Base-by-base conservation (phyloP, 2,888 invertebrate genomes). In the Neoscelio sp. region DNA sequence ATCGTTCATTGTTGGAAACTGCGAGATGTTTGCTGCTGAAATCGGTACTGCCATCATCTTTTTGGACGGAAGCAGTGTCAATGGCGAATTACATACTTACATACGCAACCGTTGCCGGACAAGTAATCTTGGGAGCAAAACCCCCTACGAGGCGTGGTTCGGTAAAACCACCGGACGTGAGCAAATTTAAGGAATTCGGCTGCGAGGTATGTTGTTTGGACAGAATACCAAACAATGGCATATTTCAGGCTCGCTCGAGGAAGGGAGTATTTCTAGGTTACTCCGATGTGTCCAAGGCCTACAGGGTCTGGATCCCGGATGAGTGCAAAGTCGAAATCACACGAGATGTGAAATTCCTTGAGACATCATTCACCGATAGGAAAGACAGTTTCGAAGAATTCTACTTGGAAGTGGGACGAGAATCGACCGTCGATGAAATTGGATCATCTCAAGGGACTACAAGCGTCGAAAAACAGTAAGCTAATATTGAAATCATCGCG, bases 11-110 rank as follows among this genome's bases (percentile, higher is more conserved):
- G 1, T 80, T 85, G 3, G 83, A 85, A 20, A 60, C 78, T 35
- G 82, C 85, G 0, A 67, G 85, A 7, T 77, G 82, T 3, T 82
- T 86, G 76, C 8, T 88, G n/a, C 13, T 76, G 0, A 77, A 83
- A 15, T 71, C 78, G 4, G 62, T 52, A 1, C 48, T 85, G 2
- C 76, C 79, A 7, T 33, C 79, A 3, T 50, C 38, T 3, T 82
- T 86, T 20, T 88, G 86, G 86, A 83, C 80, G 1, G 87, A 87
- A 58, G 87, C 86, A 0, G 64, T 85, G 1, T 68, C 70, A 3
- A 84, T 81, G 2, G 80, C 85, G 2, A n/a, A n/a, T n/a, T n/a
- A n/a, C n/a, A n/a, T n/a, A n/a, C n/a, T n/a, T 85, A 85, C 48
- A 40, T 84, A 1, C 71, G 78, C 8, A 88, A 88, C 42, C 20